phyloP scores from a whole-genome alignment of 2,888 invertebrate genomes.

The Drosophila lutescens region DNA sequence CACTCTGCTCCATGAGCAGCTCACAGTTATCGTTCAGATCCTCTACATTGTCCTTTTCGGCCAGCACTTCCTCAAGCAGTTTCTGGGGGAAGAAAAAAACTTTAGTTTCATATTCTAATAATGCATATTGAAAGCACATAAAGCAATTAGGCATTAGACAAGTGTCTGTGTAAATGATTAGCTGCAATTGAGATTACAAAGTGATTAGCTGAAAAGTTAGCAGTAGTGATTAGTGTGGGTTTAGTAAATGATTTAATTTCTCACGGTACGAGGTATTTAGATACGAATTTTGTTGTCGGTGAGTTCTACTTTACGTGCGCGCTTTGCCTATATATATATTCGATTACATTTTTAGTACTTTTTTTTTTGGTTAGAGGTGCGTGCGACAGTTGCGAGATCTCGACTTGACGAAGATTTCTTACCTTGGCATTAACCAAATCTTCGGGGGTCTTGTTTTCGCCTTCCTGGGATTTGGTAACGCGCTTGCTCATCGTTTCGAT shows the following conservation, averaged over 20 bases:
- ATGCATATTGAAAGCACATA: slow-evolving; percentile 48
- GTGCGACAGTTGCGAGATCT: slow-evolving; percentile 52
- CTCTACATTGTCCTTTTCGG: slow-evolving; percentile 91
- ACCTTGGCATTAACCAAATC: slow-evolving; percentile 91
- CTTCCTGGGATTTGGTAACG: slow-evolving; percentile 88
- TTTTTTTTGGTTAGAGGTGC: slow-evolving; percentile 66
- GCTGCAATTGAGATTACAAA: slow-evolving; percentile 45
- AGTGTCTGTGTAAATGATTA: slow-evolving; percentile 60
- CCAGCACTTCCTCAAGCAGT: slow-evolving; percentile 90
- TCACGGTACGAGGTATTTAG: slow-evolving; percentile 21
- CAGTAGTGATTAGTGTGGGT: slow-evolving; percentile 55
- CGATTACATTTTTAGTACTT: slow-evolving; percentile 53
- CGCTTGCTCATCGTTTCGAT: slow-evolving; percentile 89
- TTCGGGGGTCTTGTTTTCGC: slow-evolving; percentile 91
- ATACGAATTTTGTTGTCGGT: slow-evolving; percentile 37
- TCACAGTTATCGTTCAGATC: slow-evolving; percentile 95
- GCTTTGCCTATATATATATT: slow-evolving; percentile 23
- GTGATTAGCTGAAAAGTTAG: slow-evolving; percentile 74
- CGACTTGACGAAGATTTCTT: slow-evolving; percentile 78
- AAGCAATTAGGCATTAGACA: slow-evolving; percentile 64
- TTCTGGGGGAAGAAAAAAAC: slow-evolving; percentile 81
- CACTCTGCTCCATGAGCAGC: slow-evolving; percentile 93
- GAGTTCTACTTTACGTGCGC: slow-evolving; percentile 44
- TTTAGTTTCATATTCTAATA: slow-evolving; percentile 19
- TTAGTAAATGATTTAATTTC: slow-evolving; percentile 54